Conservation (phyloP, 2,888 invertebrate species). For the Phortica magna region DNA sequence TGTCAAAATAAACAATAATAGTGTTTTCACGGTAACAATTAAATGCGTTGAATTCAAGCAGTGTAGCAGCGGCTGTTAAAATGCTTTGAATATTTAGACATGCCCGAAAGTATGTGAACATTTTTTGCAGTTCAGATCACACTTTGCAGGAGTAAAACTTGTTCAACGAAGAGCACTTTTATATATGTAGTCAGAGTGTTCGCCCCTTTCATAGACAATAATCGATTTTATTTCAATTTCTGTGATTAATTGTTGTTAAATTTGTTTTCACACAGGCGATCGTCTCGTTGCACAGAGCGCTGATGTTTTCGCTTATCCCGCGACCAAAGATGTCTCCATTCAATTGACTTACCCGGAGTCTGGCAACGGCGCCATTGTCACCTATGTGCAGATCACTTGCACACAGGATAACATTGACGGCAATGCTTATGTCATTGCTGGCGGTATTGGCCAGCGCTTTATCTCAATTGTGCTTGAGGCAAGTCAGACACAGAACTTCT, state of each 20-base stretch:
- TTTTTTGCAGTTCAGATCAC: no score
- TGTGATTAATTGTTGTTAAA: neutral
- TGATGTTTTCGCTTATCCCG: conserved; percentile 64
- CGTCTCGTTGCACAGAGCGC: conserved; percentile 68
- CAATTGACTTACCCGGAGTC: conserved; percentile 72
- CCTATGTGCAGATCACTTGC: conserved; percentile 68
- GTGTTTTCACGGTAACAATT: no score
- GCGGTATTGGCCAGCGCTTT: conserved; percentile 75
- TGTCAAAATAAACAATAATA: no score
- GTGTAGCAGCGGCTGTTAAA: no score
- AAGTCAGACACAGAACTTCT: conserved; percentile 66
- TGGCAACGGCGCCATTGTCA: conserved; percentile 67
- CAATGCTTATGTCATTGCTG: conserved; percentile 74
- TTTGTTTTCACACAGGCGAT: conserved; percentile 60
- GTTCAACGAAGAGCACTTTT: no score
- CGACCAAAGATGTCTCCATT: conserved; percentile 68
- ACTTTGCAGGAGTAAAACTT: no score
- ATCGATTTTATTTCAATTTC: neutral
- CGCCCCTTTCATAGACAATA: neutral
- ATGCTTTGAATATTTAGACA: neutral
- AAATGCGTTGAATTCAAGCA: no score
- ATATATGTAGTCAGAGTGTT: no score
- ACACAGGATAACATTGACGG: conserved; percentile 69
- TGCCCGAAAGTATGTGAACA: neutral
- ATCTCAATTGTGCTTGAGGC: conserved; percentile 74